A percentile compares a stretch with the other conserved stretches of the same genome.
Conservation (phyloP, 2,888 invertebrate genomes). For the Pachymerium ferrugineum region DNA sequence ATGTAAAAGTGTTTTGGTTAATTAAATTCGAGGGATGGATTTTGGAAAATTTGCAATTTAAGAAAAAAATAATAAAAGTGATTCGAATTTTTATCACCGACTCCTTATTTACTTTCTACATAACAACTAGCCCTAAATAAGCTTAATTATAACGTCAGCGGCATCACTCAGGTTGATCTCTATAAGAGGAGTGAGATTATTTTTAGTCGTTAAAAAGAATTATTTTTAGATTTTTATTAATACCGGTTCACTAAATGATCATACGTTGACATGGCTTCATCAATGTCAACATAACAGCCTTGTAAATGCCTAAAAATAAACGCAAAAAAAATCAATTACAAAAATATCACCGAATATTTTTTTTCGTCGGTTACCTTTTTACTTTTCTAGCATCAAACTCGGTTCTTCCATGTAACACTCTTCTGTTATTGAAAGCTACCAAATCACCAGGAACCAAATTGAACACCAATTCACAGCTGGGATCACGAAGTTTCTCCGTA, state of each 20-base stretch:
- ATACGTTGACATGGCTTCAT: constrained; percentile 44
- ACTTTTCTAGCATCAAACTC: constrained; percentile 43
- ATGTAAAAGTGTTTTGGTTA: neutral
- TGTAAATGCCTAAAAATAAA: constrained; percentile 42
- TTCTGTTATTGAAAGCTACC: constrained; percentile 46
- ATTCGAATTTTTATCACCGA: neutral
- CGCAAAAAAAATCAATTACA: neutral
- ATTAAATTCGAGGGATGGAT: constrained; percentile 6
- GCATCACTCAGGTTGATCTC: neutral
- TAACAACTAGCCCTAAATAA: too few relatives aligned
- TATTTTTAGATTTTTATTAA: neutral
- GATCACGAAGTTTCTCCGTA: constrained; percentile 42
- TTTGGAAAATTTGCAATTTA: neutral
- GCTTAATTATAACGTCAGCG: too few relatives aligned
- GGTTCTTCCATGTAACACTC: constrained; percentile 45
- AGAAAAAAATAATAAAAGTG: neutral
- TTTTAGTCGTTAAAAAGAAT: neutral
- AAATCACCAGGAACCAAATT: constrained; percentile 46
- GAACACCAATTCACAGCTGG: constrained; percentile 41
- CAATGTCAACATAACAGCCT: constrained; percentile 47
- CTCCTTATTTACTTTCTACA: neutral
- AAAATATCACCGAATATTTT: neutral
- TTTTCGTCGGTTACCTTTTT: constrained; percentile 39
- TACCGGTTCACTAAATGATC: constrained; percentile 39
- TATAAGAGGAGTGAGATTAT: too few relatives aligned